Evolutionary conservation across 2,113 vertebrate genomes (phyloP).

Genomic region (Solea senegalensis): DNA sequence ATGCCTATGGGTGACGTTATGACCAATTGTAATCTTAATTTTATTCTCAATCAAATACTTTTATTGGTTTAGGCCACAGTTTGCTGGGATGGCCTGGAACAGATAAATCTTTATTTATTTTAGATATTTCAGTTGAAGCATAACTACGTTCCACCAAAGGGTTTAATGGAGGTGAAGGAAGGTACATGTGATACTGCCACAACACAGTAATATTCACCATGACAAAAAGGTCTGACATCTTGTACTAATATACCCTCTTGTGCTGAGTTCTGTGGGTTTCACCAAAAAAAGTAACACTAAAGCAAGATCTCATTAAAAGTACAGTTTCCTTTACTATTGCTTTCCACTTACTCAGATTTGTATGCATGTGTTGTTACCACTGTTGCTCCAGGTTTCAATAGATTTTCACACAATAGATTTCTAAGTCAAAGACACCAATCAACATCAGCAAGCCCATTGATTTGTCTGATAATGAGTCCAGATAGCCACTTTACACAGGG

Average conservation of each 20-base stretch:
- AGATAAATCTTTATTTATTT: too few relatives aligned
- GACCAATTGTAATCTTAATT: too few relatives aligned
- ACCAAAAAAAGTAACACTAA: not conserved
- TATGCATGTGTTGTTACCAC: constrained; percentile 35
- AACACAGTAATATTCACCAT: too few relatives aligned
- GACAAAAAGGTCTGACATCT: too few relatives aligned
- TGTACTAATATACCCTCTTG: not conserved
- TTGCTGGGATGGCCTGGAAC: too few relatives aligned
- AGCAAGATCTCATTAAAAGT: constrained; percentile 22
- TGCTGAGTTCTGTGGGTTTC: not conserved
- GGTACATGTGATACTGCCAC: too few relatives aligned
- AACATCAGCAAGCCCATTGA: constrained; percentile 59
- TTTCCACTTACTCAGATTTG: constrained; percentile 10
- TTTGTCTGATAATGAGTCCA: constrained; percentile 64
- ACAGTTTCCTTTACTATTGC: not conserved
- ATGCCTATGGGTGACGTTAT: too few relatives aligned
- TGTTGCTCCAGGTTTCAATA: constrained; percentile 34
- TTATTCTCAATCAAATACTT: too few relatives aligned
- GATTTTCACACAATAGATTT: constrained; percentile 57
- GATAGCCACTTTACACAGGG: constrained; percentile 41
- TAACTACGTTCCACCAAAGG: too few relatives aligned
- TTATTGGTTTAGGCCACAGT: too few relatives aligned
- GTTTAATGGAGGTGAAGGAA: too few relatives aligned
- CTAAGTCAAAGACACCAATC: constrained; percentile 63
- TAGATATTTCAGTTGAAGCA: too few relatives aligned